A percentile compares a stretch with the other conserved stretches of the same genome.
Evolutionary conservation across 2,888 invertebrate genomes (phyloP).

Genomic region (Digitonthophagus gazella): DNA sequence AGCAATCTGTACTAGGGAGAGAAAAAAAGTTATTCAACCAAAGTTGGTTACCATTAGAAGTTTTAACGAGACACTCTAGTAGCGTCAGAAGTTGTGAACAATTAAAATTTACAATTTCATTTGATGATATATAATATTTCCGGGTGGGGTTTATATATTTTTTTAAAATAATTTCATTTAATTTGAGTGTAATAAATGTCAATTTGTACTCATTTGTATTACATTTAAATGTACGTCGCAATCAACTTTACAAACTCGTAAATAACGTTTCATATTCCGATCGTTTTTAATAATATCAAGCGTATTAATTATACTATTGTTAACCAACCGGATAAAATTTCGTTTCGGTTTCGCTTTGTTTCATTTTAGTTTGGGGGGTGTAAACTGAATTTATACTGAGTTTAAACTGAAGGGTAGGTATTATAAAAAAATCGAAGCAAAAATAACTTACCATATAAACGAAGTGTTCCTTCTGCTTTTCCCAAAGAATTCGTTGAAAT

Average conservation of each 20-base stretch:
- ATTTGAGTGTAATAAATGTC: not conserved
- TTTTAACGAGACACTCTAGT: not conserved
- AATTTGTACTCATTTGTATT: no score
- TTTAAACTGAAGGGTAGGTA: no score
- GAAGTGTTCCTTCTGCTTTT: conserved; percentile 71
- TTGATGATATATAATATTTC: not conserved
- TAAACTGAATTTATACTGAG: no score
- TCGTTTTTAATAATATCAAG: no score
- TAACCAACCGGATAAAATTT: not conserved
- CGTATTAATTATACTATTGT: not conserved
- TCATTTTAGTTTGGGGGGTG: not conserved
- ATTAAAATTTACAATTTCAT: not conserved
- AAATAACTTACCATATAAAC: conserved; percentile 63
- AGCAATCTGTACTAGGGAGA: not conserved
- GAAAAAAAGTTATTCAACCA: not conserved
- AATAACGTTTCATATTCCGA: not conserved
- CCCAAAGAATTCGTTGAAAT: conserved; percentile 78
- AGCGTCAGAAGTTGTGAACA: not conserved
- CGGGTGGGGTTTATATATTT: not conserved
- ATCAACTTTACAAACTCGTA: not conserved
- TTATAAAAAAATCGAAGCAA: not conserved
- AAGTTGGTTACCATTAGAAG: not conserved
- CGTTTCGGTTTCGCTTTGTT: not conserved
- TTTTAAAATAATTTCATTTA: not conserved
- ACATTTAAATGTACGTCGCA: not conserved